Base-by-base conservation (phyloP, 2,797 vertebrate genomes). In the Coranthus polyacanthus region DNA sequence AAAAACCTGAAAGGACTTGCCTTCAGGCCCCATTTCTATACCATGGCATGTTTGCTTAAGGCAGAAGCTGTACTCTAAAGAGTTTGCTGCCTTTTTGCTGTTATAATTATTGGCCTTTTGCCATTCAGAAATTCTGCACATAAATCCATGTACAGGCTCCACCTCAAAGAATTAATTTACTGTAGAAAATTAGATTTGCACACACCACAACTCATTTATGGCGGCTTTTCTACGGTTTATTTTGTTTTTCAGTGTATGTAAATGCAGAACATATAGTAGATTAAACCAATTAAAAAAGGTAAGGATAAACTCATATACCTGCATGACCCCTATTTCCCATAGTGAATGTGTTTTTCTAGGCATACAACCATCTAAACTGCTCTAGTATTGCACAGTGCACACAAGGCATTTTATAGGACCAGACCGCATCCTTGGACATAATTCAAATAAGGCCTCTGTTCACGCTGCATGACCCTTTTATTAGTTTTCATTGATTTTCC, bases 401-500 rank as follows among this genome's bases (percentile, higher is more conserved):
- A 54, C 46, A 52, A 51, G 36, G 67, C 72, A 42, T 72, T 76
- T 85, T 75, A 71, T 69, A 34, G 20, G 51, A 53, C 44, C 56
- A 68, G 69, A 62, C 81, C 15, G 20, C 63, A 62, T 80, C 75
- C 67, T 79, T 72, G 81, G 71, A 81, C 69, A 72, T 68, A 79
- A 86, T 86, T 86, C 81, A 85, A 71, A 88, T 81, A 70, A 79
- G 78, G 68, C 63, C 65, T 64, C 22, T 20, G 59, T 84, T 86
- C 83, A 86, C 47, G 42, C 69, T 58, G 82, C 72, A 44, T 75
- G 84, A 83, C 80, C 62, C 70, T 76, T 85, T 83, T 82, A 89
- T 88, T 83, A 61, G 74, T 83, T 83, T 82, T 72, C 72, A 88
- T 90, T 85, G 85, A 90, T 92, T 88, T 80, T 79, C 43, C 81